Base-by-base conservation (phyloP, 37 sponge, comb jelly and placozoan genomes). In the Halisarca cf. caerulea region DNA sequence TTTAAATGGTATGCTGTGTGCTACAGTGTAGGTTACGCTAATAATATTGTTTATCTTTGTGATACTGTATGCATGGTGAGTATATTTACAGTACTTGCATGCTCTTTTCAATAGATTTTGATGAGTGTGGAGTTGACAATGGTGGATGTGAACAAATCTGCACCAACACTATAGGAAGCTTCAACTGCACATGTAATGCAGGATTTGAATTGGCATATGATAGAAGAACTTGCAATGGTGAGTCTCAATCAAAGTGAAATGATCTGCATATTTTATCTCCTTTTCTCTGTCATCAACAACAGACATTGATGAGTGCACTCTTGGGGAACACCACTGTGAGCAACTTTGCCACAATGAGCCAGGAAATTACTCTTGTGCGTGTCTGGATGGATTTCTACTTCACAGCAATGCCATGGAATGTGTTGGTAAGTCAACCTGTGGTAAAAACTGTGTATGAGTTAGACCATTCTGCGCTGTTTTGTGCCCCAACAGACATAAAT, bases 121-220 rank as follows among this genome's bases (percentile, higher is more conserved):
- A 78, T 45, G 79, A 78, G 18, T 78, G 79, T 45, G 44, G 11
- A 9, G 54, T 45, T 21, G 38, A 78, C 53, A 78, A 78, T 78
- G 79, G 79, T 39, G 79, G 79, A 3, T 78, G 79, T 43, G 28
- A 20, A 28, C 79, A 78, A 3, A 45, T 11, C 17, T 78, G 79
- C 54, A 42, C 23, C 51, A 78, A 78, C 51, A 41, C 53, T 25
- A 8, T 23, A 20, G 64, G 30, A 20, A 28, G 64, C 25, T 62
- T 20, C 64, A 62, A 6, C 30, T 62, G 64, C n/a, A 20, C 30
- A n/a, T 62, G 64, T 28, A 6, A 15, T 28, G 30, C 9, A 20
- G 64, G 64, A 15, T 62, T 20, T 28, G 30, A 62, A 28, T 23
- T 20, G 30, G 64, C 6, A 6, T n/a, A 15, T 30, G 30, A 62